phyloP scores from a whole-genome alignment of 2,113 vertebrate species.

The Scortum barcoo region DNA sequence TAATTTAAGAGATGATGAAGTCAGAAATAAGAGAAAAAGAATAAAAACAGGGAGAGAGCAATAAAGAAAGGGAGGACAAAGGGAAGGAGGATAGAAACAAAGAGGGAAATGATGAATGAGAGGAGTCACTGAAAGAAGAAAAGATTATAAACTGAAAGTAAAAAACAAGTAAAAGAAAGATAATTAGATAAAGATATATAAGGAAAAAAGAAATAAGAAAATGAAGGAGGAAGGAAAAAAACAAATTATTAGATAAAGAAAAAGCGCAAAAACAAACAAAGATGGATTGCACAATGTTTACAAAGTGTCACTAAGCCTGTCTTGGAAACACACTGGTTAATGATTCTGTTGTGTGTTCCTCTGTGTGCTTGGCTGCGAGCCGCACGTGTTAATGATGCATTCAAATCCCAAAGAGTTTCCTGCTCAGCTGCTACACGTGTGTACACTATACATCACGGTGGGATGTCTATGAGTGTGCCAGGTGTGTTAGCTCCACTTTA shows the following conservation, averaged over 20 bases:
- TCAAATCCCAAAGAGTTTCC: not conserved
- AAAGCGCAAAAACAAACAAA: not conserved
- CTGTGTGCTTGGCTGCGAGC: no score
- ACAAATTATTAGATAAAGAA: no score
- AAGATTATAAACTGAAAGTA: not conserved
- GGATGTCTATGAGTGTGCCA: not conserved
- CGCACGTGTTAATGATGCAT: not conserved
- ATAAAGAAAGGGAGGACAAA: not conserved
- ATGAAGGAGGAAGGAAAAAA: no score
- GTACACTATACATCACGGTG: not conserved
- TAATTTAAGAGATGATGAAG: not conserved
- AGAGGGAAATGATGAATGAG: no score
- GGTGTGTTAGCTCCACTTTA: not conserved
- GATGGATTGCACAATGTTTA: not conserved
- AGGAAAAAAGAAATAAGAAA: no score
- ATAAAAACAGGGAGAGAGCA: not conserved
- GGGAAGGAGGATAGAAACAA: not conserved
- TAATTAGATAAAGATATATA: no score
- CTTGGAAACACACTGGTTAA: not conserved
- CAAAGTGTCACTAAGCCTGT: not conserved
- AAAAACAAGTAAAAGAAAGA: not conserved
- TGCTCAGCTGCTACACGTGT: not conserved
- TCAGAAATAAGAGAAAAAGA: not conserved
- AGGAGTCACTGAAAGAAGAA: no score
- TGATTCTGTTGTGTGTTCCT: not conserved